Evolutionary conservation across 2,888 invertebrate genomes (phyloP).

Genomic region (Sicus ferrugineus): DNA sequence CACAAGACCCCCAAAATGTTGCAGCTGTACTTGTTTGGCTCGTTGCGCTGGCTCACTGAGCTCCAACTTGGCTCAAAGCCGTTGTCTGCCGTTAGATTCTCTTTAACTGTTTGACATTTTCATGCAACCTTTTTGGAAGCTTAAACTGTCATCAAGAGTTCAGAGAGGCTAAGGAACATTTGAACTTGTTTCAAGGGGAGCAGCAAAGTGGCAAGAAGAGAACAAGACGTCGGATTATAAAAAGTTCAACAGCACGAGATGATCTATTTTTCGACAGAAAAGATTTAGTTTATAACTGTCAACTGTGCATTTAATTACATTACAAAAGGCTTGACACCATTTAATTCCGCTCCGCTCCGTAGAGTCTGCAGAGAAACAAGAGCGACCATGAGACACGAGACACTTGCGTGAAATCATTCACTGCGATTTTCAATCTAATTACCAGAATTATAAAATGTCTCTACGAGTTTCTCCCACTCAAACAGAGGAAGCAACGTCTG

Average conservation of each 20-base stretch:
- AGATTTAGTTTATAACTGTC: conserved; percentile 25
- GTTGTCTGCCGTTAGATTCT: conserved; percentile 57
- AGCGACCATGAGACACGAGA: not conserved
- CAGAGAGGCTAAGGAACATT: too few species aligned
- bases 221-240: too few species aligned
- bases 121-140: conserved; percentile 59
- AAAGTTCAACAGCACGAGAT: too few species aligned
- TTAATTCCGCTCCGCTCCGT: not conserved
- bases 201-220: too few species aligned
- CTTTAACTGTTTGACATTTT: conserved; percentile 61
- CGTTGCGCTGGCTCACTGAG: conserved; percentile 28
- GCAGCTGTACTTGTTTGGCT: conserved; percentile 55
- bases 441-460: conserved; percentile 7
- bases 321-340: not conserved
- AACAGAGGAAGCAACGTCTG: too few species aligned
- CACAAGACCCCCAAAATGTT: conserved; percentile 44
- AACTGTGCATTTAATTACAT: not conserved
- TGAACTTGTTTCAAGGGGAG: too few species aligned
- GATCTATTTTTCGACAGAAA: too few species aligned
- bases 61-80: too few species aligned
- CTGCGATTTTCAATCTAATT: conserved; percentile 7
- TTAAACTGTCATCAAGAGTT: too few species aligned
- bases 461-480: not conserved
- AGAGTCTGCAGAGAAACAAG: not conserved
- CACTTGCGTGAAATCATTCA: conserved; percentile 3